These are phyloP conservation scores for Drosophila bocqueti DNA, from an alignment of 1,140 invertebrate genomes.

Conservation along the genomic window DNA sequence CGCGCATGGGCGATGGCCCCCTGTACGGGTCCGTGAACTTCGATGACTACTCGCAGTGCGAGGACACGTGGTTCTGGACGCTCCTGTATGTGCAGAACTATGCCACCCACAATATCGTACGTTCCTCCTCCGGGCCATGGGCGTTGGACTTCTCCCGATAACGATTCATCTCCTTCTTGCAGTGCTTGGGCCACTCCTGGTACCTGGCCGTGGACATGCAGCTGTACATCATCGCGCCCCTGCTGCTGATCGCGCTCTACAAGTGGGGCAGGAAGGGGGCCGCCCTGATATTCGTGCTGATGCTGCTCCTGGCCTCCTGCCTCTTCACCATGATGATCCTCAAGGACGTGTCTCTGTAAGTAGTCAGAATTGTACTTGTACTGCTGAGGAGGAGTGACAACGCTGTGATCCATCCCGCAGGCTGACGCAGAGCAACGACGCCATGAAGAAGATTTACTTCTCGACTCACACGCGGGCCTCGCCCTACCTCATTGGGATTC, in stretches of 20 bases:
- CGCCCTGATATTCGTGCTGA: slow-evolving; percentile 32
- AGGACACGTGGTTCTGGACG: slow-evolving; percentile 54
- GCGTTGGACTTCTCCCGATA: not conserved
- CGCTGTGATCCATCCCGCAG: not conserved
- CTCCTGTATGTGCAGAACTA: slow-evolving; percentile 70
- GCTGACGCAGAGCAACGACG: not conserved
- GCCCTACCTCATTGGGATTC: slow-evolving; percentile 53
- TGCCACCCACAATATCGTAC: slow-evolving; percentile 40
- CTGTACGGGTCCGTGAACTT: slow-evolving; percentile 61
- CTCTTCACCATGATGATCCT: slow-evolving; percentile 61
- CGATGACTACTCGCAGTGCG: slow-evolving; percentile 37
- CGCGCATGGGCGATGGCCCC: slow-evolving; percentile 55
- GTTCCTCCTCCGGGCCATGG: not conserved
- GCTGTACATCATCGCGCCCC: slow-evolving; percentile 90
- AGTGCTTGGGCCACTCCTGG: slow-evolving; percentile 96
- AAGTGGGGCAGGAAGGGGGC: slow-evolving; percentile 85
- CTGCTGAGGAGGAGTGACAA: not conserved
- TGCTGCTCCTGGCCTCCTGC: slow-evolving; percentile 43
- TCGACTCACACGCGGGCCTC: slow-evolving; percentile 53
- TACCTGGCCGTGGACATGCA: slow-evolving; percentile 95
- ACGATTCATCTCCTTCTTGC: slow-evolving; percentile 10
- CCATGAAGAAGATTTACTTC: slow-evolving; percentile 41
- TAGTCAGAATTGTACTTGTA: not conserved
- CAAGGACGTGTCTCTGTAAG: slow-evolving; percentile 46
- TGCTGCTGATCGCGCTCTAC: slow-evolving; percentile 89